These are phyloP conservation scores for Galeopsomyia nigrocyanea DNA, from an alignment of 2,888 invertebrate species.

Conservation along the genomic window DNA sequence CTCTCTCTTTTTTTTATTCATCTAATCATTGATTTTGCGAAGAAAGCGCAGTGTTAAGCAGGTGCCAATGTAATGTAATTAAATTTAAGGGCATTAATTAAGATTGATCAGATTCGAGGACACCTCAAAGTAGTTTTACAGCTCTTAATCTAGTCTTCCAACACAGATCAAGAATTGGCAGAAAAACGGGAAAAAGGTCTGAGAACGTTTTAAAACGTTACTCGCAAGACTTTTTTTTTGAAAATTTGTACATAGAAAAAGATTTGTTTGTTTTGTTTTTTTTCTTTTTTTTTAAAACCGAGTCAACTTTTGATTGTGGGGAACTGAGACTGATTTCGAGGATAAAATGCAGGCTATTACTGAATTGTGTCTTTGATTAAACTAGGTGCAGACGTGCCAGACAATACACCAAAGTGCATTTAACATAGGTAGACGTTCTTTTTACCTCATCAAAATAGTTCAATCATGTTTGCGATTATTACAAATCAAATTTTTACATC, in stretches of 20 bases:
- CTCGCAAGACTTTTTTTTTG: slow-evolving; percentile 5
- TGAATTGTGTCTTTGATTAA: slow-evolving; percentile 42
- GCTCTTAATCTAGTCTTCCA: slow-evolving; percentile 50
- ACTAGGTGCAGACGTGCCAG: slow-evolving; percentile 46
- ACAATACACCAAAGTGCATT: slow-evolving; percentile 51
- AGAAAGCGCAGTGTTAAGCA: slow-evolving; percentile 30
- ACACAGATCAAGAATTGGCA: slow-evolving; percentile 43
- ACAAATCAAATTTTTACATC: slow-evolving; percentile 39
- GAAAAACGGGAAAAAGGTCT: slow-evolving; percentile 25
- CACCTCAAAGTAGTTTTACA: slow-evolving; percentile 39
- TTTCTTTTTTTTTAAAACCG: slow-evolving; percentile 2
- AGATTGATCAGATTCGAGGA: slow-evolving; percentile 36
- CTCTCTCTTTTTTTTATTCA: background rate
- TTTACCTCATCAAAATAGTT: slow-evolving; percentile 45
- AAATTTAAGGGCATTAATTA: slow-evolving; percentile 47
- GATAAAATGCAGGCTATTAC: slow-evolving; percentile 36
- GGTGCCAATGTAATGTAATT: slow-evolving; percentile 45
- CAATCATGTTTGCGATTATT: slow-evolving; percentile 32
- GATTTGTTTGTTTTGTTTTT: slow-evolving; percentile 28
- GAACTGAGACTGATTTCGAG: slow-evolving; percentile 48
- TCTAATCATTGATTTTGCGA: slow-evolving; percentile 4
- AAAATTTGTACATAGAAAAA: slow-evolving; percentile 45
- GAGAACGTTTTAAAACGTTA: slow-evolving; percentile 19
- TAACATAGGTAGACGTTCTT: slow-evolving; percentile 47
- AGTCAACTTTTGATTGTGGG: slow-evolving; percentile 42